Percentiles rank a stretch among this genome's conserved stretches.
Conservation (phyloP, 2,888 invertebrate genomes). For the Calameuta filiformis region DNA sequence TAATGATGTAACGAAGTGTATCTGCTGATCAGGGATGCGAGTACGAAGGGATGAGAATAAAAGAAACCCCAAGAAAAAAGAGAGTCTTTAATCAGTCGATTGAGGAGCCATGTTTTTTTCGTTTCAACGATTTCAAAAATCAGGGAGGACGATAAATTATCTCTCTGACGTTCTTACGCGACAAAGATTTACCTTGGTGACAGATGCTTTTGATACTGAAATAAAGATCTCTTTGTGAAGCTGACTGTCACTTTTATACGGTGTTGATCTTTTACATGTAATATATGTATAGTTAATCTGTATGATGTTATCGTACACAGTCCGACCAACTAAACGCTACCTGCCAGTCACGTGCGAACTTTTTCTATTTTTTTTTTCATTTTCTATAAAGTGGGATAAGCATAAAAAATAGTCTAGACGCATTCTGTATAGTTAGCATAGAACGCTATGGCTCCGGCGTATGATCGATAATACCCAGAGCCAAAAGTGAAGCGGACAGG, state of each 20-base stretch:
- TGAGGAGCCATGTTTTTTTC: neutral
- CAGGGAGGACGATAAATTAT: neutral
- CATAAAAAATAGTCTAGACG: constrained; percentile 56
- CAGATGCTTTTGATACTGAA: neutral
- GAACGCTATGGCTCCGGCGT: constrained; percentile 23
- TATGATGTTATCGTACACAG: neutral
- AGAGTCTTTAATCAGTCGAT: constrained; percentile 18
- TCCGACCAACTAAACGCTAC: neutral
- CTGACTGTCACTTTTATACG: neutral
- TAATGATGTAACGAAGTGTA: constrained; percentile 17
- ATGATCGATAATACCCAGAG: constrained; percentile 40
- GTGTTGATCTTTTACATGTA: neutral
- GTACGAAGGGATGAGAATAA: neutral
- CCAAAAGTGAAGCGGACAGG: neutral
- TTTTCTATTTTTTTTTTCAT: constrained; percentile 31
- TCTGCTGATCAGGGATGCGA: constrained; percentile 1
- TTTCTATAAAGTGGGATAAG: constrained; percentile 50
- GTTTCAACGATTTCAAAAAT: neutral
- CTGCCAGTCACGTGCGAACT: neutral
- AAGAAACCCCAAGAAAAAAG: neutral
- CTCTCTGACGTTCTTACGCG: neutral
- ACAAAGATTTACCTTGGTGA: neutral
- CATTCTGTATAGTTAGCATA: constrained; percentile 50
- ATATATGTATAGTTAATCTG: neutral
- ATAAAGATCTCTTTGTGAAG: neutral